Percentiles rank a stretch among this genome's conserved stretches.
These are phyloP conservation scores for Rhynchophorus ferrugineus DNA, from an alignment of 1,140 invertebrate species.

Conservation along the genomic window DNA sequence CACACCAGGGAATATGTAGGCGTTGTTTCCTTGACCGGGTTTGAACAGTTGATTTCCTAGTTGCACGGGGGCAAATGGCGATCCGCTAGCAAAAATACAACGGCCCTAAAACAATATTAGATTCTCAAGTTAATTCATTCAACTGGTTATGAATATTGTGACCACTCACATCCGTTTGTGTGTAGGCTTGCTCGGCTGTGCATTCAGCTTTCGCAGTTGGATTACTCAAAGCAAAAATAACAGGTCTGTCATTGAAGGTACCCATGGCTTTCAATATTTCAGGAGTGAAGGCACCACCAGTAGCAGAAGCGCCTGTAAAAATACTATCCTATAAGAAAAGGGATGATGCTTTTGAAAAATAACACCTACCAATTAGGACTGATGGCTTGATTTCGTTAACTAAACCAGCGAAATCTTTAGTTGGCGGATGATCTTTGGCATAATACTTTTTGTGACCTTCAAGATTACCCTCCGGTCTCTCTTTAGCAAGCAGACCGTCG, in stretches of 20 bases:
- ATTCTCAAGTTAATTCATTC: too few species aligned
- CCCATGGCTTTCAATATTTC: slow-evolving; percentile 82
- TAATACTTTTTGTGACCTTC: slow-evolving; percentile 72
- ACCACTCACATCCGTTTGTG: slow-evolving; percentile 76
- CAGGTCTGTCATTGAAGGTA: slow-evolving; percentile 73
- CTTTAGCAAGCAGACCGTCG: slow-evolving; percentile 69
- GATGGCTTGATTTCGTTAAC: slow-evolving; percentile 78
- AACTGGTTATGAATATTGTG: too few species aligned
- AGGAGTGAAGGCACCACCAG: slow-evolving; percentile 79
- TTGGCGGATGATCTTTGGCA: slow-evolving; percentile 72
- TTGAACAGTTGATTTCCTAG: slow-evolving; percentile 71
- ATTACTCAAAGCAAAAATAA: slow-evolving; percentile 94
- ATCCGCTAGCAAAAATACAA: slow-evolving; percentile 86
- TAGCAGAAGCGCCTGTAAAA: slow-evolving; percentile 74
- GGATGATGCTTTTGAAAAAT: not conserved
- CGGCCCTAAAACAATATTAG: slow-evolving; percentile 60
- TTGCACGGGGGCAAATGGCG: slow-evolving; percentile 78
- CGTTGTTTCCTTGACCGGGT: slow-evolving; percentile 93
- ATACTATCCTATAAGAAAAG: slow-evolving; percentile 1
- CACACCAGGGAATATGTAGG: slow-evolving; percentile 93
- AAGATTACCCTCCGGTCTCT: slow-evolving; percentile 63
- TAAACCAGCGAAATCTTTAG: slow-evolving; percentile 69
- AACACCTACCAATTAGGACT: slow-evolving; percentile 65
- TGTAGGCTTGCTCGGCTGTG: slow-evolving; percentile 87
- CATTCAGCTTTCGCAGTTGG: slow-evolving; percentile 95